phyloP scores from a whole-genome alignment of 37 sponge, comb jelly and placozoan species.

The Beroe forskalii region DNA sequence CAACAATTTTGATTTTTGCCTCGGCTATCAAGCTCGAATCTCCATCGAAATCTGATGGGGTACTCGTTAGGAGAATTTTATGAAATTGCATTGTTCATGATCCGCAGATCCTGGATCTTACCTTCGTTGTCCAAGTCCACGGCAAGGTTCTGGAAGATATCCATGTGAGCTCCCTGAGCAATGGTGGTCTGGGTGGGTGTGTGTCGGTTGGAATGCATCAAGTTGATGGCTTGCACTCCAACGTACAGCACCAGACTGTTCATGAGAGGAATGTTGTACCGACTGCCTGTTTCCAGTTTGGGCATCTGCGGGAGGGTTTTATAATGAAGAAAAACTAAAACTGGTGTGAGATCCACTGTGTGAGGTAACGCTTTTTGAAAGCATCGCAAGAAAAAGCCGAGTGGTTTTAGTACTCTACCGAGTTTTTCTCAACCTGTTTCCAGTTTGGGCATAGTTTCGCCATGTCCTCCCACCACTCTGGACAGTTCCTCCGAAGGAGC shows the following conservation, averaged over 20 bases:
- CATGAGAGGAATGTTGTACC: slow-evolving; percentile 91
- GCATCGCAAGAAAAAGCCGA: too few species aligned
- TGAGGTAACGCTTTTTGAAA: too few species aligned
- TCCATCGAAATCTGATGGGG: too few species aligned
- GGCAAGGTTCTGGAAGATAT: slow-evolving; percentile 90
- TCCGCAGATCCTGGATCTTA: too few species aligned
- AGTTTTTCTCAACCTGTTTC: too few species aligned
- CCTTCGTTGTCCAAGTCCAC: slow-evolving; percentile 97
- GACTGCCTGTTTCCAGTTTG: slow-evolving; percentile 69
- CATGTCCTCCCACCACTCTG: slow-evolving; percentile 24
- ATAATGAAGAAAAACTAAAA: too few species aligned
- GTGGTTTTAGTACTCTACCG: too few species aligned
- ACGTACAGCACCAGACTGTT: slow-evolving; percentile 94
- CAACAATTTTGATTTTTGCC: too few species aligned
- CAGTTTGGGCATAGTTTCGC: slow-evolving; percentile 62
- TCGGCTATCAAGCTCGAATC: too few species aligned
- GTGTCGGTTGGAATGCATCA: slow-evolving; percentile 76
- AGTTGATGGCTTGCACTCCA: slow-evolving; percentile 89
- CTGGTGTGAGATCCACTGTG: too few species aligned
- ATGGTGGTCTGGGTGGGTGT: slow-evolving; percentile 84
- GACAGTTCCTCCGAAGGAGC: slow-evolving; percentile 65
- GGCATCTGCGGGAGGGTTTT: slow-evolving; percentile 75
- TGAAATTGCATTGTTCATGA: too few species aligned
- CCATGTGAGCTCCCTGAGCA: slow-evolving; percentile 94
- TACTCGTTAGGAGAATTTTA: too few species aligned